Conservation (phyloP, 2,797 vertebrate genomes). For the Hybognathus amarus region DNA sequence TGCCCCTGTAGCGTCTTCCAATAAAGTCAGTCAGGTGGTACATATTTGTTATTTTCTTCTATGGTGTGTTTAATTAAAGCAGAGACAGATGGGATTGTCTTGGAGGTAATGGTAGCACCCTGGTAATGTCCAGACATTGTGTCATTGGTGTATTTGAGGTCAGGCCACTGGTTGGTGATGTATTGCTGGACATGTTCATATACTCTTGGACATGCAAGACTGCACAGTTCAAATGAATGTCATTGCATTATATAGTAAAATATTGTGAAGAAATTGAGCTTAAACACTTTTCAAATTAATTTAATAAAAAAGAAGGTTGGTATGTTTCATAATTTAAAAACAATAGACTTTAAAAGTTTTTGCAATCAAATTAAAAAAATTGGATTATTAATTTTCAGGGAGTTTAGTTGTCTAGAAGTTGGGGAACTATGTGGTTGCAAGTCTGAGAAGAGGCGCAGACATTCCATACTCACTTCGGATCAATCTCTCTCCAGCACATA, state of each 20-base stretch:
- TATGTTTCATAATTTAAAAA: not conserved
- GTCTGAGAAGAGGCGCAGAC: not conserved
- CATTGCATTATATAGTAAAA: not conserved
- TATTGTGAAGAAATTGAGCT: not conserved
- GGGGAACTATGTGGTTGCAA: not conserved
- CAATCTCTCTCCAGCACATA: constrained; percentile 41
- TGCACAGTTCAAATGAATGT: not conserved
- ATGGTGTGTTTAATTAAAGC: constrained; percentile 39
- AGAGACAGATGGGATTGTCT: constrained; percentile 28
- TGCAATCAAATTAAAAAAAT: not conserved
- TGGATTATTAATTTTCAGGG: not conserved
- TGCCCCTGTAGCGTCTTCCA: not conserved
- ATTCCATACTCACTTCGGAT: constrained; percentile 38
- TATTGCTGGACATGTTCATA: not conserved
- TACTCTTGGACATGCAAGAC: not conserved
- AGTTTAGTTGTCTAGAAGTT: not conserved
- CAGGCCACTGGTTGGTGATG: not conserved
- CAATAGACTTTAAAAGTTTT: too few species aligned
- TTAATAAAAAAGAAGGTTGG: not conserved
- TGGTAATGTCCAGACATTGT: constrained; percentile 33
- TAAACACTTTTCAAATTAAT: not conserved
- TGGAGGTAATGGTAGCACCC: constrained; percentile 18
- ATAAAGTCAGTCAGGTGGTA: not conserved
- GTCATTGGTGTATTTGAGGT: constrained; percentile 8
- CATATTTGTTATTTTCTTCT: constrained; percentile 11